These are phyloP conservation scores for Hirudinaria manillensis DNA, from an alignment of 2,888 invertebrate species.

Conservation along the genomic window DNA sequence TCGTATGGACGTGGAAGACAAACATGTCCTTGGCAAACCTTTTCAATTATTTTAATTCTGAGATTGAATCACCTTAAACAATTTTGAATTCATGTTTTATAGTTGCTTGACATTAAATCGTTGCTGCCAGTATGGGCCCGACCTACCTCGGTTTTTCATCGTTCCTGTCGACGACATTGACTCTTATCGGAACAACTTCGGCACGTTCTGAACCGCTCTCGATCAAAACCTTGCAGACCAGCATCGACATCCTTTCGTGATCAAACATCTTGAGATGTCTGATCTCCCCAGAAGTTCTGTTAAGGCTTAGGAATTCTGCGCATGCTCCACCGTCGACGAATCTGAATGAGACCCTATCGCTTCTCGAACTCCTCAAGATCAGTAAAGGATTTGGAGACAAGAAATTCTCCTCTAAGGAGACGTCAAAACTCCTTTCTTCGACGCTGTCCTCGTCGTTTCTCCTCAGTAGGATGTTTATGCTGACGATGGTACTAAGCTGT, in stretches of 20 bases:
- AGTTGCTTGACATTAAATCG: neutral
- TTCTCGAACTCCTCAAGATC: neutral
- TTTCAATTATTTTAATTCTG: slow-evolving; percentile 26
- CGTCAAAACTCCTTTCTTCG: neutral
- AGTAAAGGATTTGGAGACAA: neutral
- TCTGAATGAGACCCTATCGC: neutral
- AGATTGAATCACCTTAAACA: too few relatives aligned
- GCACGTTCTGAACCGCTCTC: neutral
- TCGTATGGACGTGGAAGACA: slow-evolving; percentile 35
- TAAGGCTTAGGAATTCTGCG: neutral
- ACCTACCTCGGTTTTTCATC: slow-evolving; percentile 36
- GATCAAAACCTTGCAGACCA: neutral
- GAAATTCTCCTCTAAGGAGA: neutral
- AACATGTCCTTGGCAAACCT: slow-evolving; percentile 29
- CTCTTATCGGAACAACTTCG: slow-evolving; percentile 15
- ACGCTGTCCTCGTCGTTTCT: neutral
- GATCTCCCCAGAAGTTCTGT: neutral
- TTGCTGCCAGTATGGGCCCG: neutral
- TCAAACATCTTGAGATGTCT: neutral
- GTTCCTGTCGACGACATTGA: slow-evolving; percentile 35
- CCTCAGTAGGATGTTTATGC: slow-evolving; percentile 2
- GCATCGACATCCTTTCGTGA: neutral
- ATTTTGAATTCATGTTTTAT: too few relatives aligned
- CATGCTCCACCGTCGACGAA: neutral
- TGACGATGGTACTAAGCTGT: slow-evolving; percentile 5